These are phyloP conservation scores for Nemurella pictetii DNA, from an alignment of 2,888 invertebrate species.

Conservation along the genomic window DNA sequence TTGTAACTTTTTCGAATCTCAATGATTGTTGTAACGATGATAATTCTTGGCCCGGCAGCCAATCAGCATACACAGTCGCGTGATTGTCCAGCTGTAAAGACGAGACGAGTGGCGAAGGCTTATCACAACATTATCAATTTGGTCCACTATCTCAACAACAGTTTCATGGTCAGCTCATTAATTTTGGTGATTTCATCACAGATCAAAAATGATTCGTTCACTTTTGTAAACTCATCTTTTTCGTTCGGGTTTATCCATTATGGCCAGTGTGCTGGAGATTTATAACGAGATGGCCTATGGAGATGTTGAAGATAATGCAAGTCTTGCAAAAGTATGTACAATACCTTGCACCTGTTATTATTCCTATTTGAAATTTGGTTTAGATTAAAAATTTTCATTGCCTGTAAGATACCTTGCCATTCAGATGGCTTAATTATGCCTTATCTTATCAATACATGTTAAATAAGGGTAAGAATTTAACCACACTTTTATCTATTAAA, in stretches of 20 bases:
- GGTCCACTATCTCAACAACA: background rate
- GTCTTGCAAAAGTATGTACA: constrained; percentile 47
- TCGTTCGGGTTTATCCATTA: background rate
- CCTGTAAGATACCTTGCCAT: background rate
- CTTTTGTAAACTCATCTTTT: background rate
- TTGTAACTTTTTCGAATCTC: too few relatives aligned
- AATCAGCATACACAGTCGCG: too few relatives aligned
- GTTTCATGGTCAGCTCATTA: background rate
- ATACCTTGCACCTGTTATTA: too few relatives aligned
- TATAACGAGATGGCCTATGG: constrained; percentile 50
- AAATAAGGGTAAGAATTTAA: background rate
- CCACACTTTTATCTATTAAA: too few relatives aligned
- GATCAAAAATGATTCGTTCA: background rate
- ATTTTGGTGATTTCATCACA: background rate
- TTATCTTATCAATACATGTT: constrained; percentile 9
- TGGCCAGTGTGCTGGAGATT: constrained; percentile 38
- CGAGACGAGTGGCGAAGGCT: too few relatives aligned
- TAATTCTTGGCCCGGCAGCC: too few relatives aligned
- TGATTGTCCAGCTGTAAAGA: too few relatives aligned
- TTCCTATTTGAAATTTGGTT: background rate
- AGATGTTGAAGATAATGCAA: constrained; percentile 45
- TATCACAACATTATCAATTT: background rate
- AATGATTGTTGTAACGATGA: too few relatives aligned
- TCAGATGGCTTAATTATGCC: background rate
- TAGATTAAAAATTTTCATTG: background rate